Evolutionary conservation across 2,888 invertebrate genomes (phyloP).

Genomic region (Polymixis flavicincta): DNA sequence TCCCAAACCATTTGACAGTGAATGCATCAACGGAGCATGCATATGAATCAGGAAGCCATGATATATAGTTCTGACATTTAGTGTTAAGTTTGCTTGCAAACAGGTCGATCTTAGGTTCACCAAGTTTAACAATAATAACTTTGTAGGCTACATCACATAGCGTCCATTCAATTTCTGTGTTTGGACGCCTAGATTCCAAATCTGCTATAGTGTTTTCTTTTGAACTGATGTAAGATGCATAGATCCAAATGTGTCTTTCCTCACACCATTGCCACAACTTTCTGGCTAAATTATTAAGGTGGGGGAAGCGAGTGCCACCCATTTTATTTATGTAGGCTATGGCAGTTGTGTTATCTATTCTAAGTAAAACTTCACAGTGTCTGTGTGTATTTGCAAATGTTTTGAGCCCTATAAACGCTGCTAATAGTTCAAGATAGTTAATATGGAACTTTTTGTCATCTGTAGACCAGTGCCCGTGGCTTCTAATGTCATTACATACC

Average conservation of each 20-base stretch:
- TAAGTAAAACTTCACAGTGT: conserved; percentile 20
- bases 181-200: conserved; percentile 19
- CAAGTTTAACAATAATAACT: conserved; percentile 13
- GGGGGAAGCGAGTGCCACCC: conserved; percentile 4
- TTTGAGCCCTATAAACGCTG: conserved; percentile 6
- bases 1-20: conserved; percentile 16
- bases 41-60: conserved; percentile 9
- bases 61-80: conserved; percentile 21
- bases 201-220: conserved; percentile 24
- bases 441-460: conserved; percentile 1
- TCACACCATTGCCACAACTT: background rate
- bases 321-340: conserved; percentile 28
- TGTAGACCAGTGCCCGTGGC: conserved; percentile 14
- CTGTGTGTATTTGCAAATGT: background rate
- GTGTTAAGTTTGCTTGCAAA: conserved; percentile 12
- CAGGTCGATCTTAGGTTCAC: conserved; percentile 19
- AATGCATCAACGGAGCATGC: conserved; percentile 18
- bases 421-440: background rate
- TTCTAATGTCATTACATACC: conserved; percentile 16
- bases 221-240: background rate
- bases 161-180: conserved; percentile 20
- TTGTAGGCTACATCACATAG: background rate
- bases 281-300: background rate
- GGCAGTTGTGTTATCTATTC: conserved; percentile 29
- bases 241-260: background rate